A percentile compares a stretch with the other conserved stretches of the same genome.
Evolutionary conservation across 2,888 invertebrate species (phyloP).

Genomic region (Linyphia triangularis): DNA sequence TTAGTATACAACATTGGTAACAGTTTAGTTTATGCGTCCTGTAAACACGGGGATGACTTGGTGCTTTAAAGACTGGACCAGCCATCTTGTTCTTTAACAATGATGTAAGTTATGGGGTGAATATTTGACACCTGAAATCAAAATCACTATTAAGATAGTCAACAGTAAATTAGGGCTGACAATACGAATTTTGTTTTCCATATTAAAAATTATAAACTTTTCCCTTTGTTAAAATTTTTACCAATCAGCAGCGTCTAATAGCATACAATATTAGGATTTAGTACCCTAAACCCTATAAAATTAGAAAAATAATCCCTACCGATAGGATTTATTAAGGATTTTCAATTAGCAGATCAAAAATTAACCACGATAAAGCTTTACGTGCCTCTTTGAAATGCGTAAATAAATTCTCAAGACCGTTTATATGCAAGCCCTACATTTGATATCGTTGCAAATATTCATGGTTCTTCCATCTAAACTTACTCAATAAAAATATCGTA

Average conservation of each 20-base stretch:
- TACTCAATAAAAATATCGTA: too few species aligned
- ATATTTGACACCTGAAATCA: constrained; percentile 42
- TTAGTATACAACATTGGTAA: constrained; percentile 20
- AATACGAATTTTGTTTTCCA: too few species aligned
- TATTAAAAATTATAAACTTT: not conserved
- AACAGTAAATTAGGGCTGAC: not conserved
- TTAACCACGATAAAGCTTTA: too few species aligned
- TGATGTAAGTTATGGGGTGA: constrained; percentile 2
- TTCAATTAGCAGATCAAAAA: too few species aligned
- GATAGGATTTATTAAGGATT: too few species aligned
- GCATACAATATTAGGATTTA: not conserved
- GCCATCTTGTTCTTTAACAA: constrained; percentile 41
- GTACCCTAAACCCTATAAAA: not conserved
- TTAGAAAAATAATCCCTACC: not conserved
- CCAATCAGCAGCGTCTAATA: not conserved
- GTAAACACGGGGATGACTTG: not conserved
- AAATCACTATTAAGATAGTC: not conserved
- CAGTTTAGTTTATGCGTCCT: not conserved
- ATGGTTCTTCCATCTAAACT: too few species aligned
- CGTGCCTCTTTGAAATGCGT: too few species aligned
- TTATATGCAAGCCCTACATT: too few species aligned
- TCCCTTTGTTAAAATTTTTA: not conserved
- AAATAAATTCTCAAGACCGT: too few species aligned
- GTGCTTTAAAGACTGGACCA: constrained; percentile 10
- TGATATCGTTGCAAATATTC: too few species aligned